Evolutionary conservation across 2,113 vertebrate genomes (phyloP).

Genomic region (Uropsilus gracilis): DNA sequence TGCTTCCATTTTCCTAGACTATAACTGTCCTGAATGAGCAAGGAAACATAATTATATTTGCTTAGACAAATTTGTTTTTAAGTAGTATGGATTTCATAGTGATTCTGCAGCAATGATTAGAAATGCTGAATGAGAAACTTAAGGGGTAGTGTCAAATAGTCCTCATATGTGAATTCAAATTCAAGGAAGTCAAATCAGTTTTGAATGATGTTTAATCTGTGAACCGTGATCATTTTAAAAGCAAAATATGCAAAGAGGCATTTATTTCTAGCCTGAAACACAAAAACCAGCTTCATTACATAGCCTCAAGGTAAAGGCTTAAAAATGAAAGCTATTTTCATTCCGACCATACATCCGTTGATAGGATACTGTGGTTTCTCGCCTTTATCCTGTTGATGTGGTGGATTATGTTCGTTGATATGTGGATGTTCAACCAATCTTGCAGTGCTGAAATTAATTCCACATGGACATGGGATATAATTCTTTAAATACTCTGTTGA

Average conservation of each 20-base stretch:
- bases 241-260: not conserved
- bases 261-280: not conserved
- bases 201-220: not conserved
- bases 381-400: not conserved
- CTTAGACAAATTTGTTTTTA: not conserved
- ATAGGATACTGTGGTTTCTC: not conserved
- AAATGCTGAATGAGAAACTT: not conserved
- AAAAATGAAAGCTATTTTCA: not conserved
- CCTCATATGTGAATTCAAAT: not conserved
- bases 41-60: not conserved
- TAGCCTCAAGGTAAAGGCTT: not conserved
- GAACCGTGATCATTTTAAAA: not conserved
- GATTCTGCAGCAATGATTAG: not conserved
- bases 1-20: not conserved
- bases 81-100: not conserved
- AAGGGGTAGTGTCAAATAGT: not conserved
- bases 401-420: not conserved
- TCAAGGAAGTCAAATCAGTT: not conserved
- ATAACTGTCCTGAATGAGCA: not conserved
- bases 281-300: not conserved
- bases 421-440: not conserved
- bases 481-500: not conserved
- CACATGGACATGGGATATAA: not conserved
- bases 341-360: not conserved
- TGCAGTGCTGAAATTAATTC: not conserved